Base-by-base conservation (phyloP, 2,797 vertebrate genomes). In the Eremophila alpestris region DNA sequence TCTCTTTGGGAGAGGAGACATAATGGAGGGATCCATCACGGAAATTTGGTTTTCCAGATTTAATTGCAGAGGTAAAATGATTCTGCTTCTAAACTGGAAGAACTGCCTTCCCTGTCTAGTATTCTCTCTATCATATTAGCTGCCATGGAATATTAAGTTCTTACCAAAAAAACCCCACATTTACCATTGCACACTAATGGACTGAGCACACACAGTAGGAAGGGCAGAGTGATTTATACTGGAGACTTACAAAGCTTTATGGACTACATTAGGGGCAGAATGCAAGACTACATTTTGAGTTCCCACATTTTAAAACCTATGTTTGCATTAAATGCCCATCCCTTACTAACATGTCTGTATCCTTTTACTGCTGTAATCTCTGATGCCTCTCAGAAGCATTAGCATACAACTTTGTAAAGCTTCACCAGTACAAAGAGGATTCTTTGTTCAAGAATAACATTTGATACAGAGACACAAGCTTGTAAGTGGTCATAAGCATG, bases 191-290 rank as follows among this genome's bases (percentile, higher is more conserved):
- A 59, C 75, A 70, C 60, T 93, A 93, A 91, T 74, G 87, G 91
- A 74, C 58, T 52, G 56, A 85, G 56, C 46, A 81, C 60, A 58
- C 11, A 15, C 30, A 89, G 30, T 20, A 56, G 52, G 54, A 85
- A 65, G 51, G 34, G 30, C 16, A 89, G 70, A 94, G 32, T 83
- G 84, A 93, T 93, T 91, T 89, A 91, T 91, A 30, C 9, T 10
- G 7, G 36, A 81, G 71, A 68, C 55, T 73, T 74, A 64, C 32
- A 87, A 73, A 81, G 87, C 54, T 88, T 94, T 81, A 80, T 30
- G 65, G 54, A 62, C 69, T 78, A 87, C 73, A 85, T 91, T 93
- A 95, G 62, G 29, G 40, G 29, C 55, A 92, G 69, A 93, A 92
- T 22, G n/a, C 49, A 68, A 87, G 75, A 43, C 76, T 64, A 79